Evolutionary conservation across 1,140 invertebrate genomes (phyloP).

Genomic region (Plutomurus gul): DNA sequence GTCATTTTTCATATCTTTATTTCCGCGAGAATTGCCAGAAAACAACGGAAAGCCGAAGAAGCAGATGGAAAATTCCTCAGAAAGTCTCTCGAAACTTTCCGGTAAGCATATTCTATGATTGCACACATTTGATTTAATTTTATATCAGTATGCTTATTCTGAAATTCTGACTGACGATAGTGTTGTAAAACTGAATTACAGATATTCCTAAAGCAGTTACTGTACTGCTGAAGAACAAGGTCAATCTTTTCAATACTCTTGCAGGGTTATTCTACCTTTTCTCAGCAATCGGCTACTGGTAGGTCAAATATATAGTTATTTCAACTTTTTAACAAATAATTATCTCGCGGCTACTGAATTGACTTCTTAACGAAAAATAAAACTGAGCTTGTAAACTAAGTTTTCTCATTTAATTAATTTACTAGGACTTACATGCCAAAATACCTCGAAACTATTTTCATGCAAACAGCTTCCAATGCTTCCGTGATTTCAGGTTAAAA

Average conservation of each 20-base stretch:
- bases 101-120: no score
- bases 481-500: slow-evolving; percentile 67
- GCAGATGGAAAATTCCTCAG: neutral
- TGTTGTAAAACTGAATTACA: slow-evolving; percentile 22
- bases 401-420: no score
- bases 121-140: no score
- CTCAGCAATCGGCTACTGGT: slow-evolving; percentile 74
- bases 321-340: no score
- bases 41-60: slow-evolving; percentile 64
- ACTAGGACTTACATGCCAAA: slow-evolving; percentile 77
- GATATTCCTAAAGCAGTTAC: slow-evolving; percentile 63
- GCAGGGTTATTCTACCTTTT: slow-evolving; percentile 71
- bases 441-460: slow-evolving; percentile 75
- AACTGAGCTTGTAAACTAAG: no score
- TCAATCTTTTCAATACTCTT: slow-evolving; percentile 71
- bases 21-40: slow-evolving; percentile 67
- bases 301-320: no score
- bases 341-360: no score
- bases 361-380: no score
- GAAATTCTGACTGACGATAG: slow-evolving; percentile 49
- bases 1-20: slow-evolving; percentile 66
- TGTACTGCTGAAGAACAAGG: slow-evolving; percentile 66
- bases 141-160: no score
- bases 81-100: neutral
- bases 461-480: slow-evolving; percentile 71